Conservation (phyloP, 2,888 invertebrate genomes). For the Hydriomena furcata region DNA sequence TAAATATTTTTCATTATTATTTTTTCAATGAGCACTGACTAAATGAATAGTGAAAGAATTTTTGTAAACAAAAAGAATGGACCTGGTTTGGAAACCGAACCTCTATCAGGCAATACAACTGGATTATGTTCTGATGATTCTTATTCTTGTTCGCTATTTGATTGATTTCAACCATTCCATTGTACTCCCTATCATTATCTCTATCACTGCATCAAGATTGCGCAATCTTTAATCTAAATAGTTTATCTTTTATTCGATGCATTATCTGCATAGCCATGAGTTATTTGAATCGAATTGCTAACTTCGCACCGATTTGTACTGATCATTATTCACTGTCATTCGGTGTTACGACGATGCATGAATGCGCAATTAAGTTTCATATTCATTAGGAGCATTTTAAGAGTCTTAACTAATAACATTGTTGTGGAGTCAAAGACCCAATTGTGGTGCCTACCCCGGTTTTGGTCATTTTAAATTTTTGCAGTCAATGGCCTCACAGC, state of each 20-base stretch:
- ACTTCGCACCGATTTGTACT: slow-evolving; percentile 15
- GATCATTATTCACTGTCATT: slow-evolving; percentile 24
- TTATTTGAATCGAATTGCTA: slow-evolving; percentile 12
- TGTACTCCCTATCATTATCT: slow-evolving; percentile 4
- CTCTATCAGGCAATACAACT: no score
- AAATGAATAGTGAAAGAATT: no score
- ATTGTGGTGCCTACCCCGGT: no score
- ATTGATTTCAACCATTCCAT: background rate
- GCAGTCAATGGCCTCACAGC: no score
- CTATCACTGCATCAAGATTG: background rate
- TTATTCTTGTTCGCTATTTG: background rate
- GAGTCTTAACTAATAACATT: no score
- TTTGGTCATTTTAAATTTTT: no score
- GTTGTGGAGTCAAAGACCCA: no score
- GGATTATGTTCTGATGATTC: no score
- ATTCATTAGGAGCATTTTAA: background rate
- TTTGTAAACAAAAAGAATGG: no score
- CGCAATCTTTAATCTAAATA: slow-evolving; percentile 7
- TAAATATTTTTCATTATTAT: no score
- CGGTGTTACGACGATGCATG: background rate
- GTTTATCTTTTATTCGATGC: slow-evolving; percentile 1
- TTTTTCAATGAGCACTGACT: no score
- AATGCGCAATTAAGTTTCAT: background rate
- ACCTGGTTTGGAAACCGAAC: no score
- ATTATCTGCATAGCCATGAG: slow-evolving; percentile 5